Base-by-base conservation (phyloP, 2,113 vertebrate species). In the Zosterops pallidus region DNA sequence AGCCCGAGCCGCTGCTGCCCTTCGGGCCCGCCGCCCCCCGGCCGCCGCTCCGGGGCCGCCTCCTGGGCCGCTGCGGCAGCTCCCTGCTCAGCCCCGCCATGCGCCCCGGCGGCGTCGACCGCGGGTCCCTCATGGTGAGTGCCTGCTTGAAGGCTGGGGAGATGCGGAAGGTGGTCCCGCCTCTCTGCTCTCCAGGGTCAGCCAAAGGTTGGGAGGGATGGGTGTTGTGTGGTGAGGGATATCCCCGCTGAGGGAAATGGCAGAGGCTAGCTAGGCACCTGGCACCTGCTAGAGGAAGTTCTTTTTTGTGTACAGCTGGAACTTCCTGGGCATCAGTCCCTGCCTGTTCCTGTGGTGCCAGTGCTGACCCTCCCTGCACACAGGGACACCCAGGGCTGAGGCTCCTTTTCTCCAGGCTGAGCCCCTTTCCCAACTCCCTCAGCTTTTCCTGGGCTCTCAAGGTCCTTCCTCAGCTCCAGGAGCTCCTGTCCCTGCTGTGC, bases 61-160 rank as follows among this genome's bases (percentile, higher is more conserved):
- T 35, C 35, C 35, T 35, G 35, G 35, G 35, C 35, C 35, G 35
- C 35, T 35, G 35, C 35, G 35, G 35, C 35, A 35, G 35, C 35
- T 35, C 35, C 35, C 35, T 35, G 35, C 35, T 35, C 35, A 35
- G 35, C 35, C 35, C 35, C 35, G 35, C 35, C 35, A 35, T 35
- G 35, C 35, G 35, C 35, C 35, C 35, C 35, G 35, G 35, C 35
- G 35, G 35, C 35, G 35, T 35, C 35, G 35, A 35, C 93, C 98
- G 97, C 57, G 97, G 97, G 1, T 90, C 95, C 96, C 98, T 98
- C 96, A 99, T 99, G 99, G 99, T 99, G 98, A 99, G 99, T 98
- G 70, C 37, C 37, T 39, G 37, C 37, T 39, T 10, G 9, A 10
- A 39, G 37, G 37, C 37, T 39, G 37, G 37, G 37, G 37, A 10